Base-by-base conservation (phyloP, 2,113 vertebrate genomes). In the Poicephalus meyeri region DNA sequence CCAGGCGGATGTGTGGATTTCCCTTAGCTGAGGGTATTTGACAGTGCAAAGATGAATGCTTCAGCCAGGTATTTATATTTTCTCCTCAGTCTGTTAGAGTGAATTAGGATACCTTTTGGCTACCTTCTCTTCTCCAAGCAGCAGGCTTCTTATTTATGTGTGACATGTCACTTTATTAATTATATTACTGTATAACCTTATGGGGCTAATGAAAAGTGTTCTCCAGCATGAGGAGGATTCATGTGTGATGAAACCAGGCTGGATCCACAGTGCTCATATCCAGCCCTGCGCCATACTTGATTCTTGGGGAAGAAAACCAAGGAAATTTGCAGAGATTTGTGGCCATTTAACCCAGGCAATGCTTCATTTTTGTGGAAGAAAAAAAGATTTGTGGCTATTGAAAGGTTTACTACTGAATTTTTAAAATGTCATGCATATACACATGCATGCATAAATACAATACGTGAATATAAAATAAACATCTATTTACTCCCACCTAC, bases 111-210 rank as follows among this genome's bases (percentile, higher is more conserved):
- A 20, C 42, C 9, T 86, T 80, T 84, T 81, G 83, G 71, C 88
- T 56, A 19, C 80, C 65, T 55, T 71, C 42, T 93, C 83, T 90
- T 78, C 83, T 86, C 86, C 50, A 83, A 66, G 60, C 0, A 1
- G 41, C 76, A 80, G 82, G 47, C 20, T 76, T 52, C 79, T 93
- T 60, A 95, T 95, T 96, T 81, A 91, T 64, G 55, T 64, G 72
- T 65, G 55, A 86, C 73, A 47, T 63, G 76, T 78, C 88, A 89
- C 91, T 47, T 83, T 80, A 71, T 90, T 93, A 91, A 95, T 91
- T 92, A 80, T 61, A 85, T 91, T 86, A 65, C 77, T 56, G 4
- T 71, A 74, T 47, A 89, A 68, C 33, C 56, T 88, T 73, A 60
- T 0, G 6, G 63, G 47, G 28, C 55, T 80, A 86, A 58, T 86